Base-by-base conservation (phyloP, 2,113 vertebrate genomes). In the Dunckerocampus dactyliophorus region DNA sequence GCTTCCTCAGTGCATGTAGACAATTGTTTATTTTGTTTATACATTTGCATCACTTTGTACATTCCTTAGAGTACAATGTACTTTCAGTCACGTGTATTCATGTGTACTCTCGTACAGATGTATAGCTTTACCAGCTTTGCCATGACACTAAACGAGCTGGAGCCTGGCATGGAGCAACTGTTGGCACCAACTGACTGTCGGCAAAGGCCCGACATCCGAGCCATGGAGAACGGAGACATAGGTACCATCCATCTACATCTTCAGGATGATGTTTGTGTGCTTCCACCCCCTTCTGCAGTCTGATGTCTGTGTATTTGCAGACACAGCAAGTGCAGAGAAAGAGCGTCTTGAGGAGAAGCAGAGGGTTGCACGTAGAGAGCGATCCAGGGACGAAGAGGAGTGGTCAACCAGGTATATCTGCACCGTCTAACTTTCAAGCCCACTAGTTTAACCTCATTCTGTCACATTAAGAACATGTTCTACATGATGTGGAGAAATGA, bases 291-390 rank as follows among this genome's bases (percentile, higher is more conserved):
- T 47, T 47, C 17, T 59, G 15, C 22, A 2, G 6, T 59, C 21
- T 46, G 24, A 59, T 16, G 31, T n/a, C 3, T 28, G 54, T 42
- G 34, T 21, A 21, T 19, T 20, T 42, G 10, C 63, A 99, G 97
- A 99, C 85, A 65, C 89, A 71, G 95, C 96, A 43, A 96, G 96
- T 72, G 92, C 93, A 72, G 95, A 99, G 82, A 99, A 99, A 85
- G 97, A 96, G 83, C 91, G 95, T 55, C 89, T 99, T 63, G 97
- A 99, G 82, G 97, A 99, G 69, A 99, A 99, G 72, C 97, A 99
- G 77, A 91, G 97, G 81, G 87, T 83, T 0, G 94, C 95, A 19
- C 92, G 93, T 63, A 98, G 97, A 85, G 94, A 92, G 62, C 93
- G 94, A 37, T 92, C 90, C 0, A 97, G 95, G 86, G 93, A 94